phyloP scores from a whole-genome alignment of 2,888 invertebrate species.

The Oeneis ivallda region DNA sequence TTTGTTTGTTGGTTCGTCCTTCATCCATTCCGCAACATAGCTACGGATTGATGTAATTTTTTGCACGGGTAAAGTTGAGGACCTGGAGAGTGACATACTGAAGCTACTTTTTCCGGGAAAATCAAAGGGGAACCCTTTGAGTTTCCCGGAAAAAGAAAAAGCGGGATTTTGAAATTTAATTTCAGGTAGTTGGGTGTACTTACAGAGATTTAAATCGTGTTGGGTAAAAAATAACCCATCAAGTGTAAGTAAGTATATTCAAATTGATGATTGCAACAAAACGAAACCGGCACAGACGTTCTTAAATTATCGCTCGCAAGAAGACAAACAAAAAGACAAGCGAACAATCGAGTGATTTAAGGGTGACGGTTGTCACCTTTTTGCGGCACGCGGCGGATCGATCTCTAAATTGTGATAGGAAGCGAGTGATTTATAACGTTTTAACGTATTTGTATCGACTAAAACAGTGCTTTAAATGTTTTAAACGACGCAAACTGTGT shows the following conservation, averaged over 20 bases:
- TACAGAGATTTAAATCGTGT: too few relatives aligned
- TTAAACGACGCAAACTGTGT: conserved; percentile 24
- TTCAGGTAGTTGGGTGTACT: too few relatives aligned
- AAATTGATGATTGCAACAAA: conserved; percentile 26
- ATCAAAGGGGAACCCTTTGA: too few relatives aligned
- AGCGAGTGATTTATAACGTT: conserved; percentile 64
- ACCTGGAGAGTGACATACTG: too few relatives aligned
- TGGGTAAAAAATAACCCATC: not conserved
- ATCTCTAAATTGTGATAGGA: conserved; percentile 61
- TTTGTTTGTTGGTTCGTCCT: too few relatives aligned
- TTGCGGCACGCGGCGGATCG: conserved; percentile 54
- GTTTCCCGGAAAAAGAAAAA: too few relatives aligned
- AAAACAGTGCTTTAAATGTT: conserved; percentile 30
- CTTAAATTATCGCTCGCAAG: conserved; percentile 26
- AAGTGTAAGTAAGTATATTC: conserved; percentile 2
- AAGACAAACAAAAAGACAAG: conserved; percentile 17
- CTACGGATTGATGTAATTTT: too few relatives aligned
- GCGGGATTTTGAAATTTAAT: too few relatives aligned
- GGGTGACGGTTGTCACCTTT: conserved; percentile 41
- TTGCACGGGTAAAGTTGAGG: too few relatives aligned
- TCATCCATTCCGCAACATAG: too few relatives aligned
- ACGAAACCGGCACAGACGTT: conserved; percentile 23
- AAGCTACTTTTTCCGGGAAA: too few relatives aligned
- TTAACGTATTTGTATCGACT: conserved; percentile 30
- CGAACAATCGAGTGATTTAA: conserved; percentile 65